Base-by-base conservation (phyloP, 37 sponge, comb jelly and placozoan species). In the Geodia barretti region DNA sequence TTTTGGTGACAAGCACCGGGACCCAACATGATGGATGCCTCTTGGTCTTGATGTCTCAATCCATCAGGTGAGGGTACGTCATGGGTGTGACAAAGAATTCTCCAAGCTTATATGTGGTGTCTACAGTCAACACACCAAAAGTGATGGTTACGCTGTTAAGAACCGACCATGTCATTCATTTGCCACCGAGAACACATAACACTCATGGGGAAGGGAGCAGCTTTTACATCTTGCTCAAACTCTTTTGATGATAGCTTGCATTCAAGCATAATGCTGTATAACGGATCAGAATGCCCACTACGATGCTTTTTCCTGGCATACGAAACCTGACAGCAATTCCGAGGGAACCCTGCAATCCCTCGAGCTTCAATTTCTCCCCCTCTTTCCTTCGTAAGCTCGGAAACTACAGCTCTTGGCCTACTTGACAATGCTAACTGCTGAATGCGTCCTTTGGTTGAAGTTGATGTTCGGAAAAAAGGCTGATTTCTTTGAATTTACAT, bases 41-140 rank as follows among this genome's bases (percentile, higher is more conserved):
- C 7, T 41, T 67, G 3, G 79, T 78, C 42, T 60, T 41, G 8
- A 67, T 62, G 42, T 78, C 74, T 33, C 34, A 33, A 17, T 67
- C 70, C 76, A 84, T 68, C 2, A 84, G 71, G 70, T 84, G 84
- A 4, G 35, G 68, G 60, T 84, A 84, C 28, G 77, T 76, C 25
- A 37, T 75, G 26, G 84, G 76, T 20, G 84, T 84, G 3, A 84
- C 84, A 68, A 47, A 84, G 41, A 84, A 76, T 35, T 84, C 71
- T 2, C 79, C 79, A n/a, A 84, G 77, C 25, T 84, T 84, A 64
- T 59, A 84, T 1, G 84, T 84, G 11, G 84, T 84, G 39, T 84
- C 84, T 14, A 75, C 77, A 26, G 38, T 75, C 24, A 84, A 36
- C 24, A 84, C 71, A 66, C 39, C 20, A 47, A n/a, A 84, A 75